Base-by-base conservation (phyloP, 2,888 invertebrate species). In the Laspeyria flexula region DNA sequence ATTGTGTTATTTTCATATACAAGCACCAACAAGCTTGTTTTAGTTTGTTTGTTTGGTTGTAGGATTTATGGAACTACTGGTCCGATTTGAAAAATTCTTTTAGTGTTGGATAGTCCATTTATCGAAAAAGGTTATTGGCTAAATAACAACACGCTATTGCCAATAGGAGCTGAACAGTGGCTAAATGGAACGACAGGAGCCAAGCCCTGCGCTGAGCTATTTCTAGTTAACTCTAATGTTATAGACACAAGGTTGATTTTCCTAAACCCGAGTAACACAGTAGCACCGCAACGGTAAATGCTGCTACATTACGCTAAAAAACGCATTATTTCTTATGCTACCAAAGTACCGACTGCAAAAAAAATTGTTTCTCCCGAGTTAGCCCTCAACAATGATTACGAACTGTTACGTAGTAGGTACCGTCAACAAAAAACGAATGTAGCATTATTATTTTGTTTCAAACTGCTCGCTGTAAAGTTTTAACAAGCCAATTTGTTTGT, bases 401-500 rank as follows among this genome's bases (percentile, higher is more conserved):
- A 33, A 7, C 42, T 55, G 50, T 50, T 40, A 65, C 48, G 48
- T 12, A 4, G 31, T 55, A 51, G 43, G 53, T 60, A 69, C 48
- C 10, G 46, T 43, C 21, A 33, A 25, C 51, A 69, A 51, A n/a
- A 58, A 50, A 43, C 56, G 56, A 55, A 53, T 40, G 50, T 45
- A 55, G 46, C 44, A 41, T 40, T 66, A 49, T 49, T 44, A 50
- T 60, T 60, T 55, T 57, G 51, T 55, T 55, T 42, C 43, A 31
- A 51, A 60, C 60, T 27, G 54, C 7, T 52, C 49, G 43, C 11
- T 12, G 49, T 27, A 47, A 70, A 60, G 47, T 67, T 69, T 47
- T 63, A 66, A 71, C 71, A 49, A 70, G 54, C 41, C 42, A 63
- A 61, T 69, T 39, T 57, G 49, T 62, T 62, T 58, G 51, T 54